Percentiles rank a stretch among this genome's conserved stretches.
These are phyloP conservation scores for Sebastes itinus DNA, from an alignment of 2,797 vertebrate genomes.

Conservation along the genomic window DNA sequence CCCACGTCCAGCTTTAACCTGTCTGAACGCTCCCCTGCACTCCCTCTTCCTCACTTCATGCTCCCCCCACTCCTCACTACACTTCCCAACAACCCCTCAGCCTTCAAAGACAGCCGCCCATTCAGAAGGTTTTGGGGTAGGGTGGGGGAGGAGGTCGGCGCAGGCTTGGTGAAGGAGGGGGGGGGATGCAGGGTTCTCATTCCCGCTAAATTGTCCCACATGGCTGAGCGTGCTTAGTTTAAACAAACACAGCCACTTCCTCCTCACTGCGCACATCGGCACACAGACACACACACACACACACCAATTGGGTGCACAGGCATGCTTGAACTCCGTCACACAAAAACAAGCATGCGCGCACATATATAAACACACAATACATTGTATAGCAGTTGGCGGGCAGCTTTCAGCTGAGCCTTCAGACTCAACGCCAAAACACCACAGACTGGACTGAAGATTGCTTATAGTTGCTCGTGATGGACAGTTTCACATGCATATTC, in stretches of 20 bases:
- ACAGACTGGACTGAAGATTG: background rate
- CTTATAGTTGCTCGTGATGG: background rate
- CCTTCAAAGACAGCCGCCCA: slow-evolving; percentile 74
- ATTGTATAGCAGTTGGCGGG: slow-evolving; percentile 11
- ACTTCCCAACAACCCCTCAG: slow-evolving; percentile 63
- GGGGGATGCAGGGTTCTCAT: slow-evolving; percentile 54
- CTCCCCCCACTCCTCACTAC: background rate
- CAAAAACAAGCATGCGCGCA: slow-evolving; percentile 38
- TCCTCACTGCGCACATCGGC: slow-evolving; percentile 78
- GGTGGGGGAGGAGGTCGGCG: slow-evolving; percentile 25
- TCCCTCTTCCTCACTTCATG: background rate
- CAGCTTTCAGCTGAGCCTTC: slow-evolving; percentile 21
- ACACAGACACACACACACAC: slow-evolving; percentile 29
- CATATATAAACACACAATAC: slow-evolving; percentile 28
- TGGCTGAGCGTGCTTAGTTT: slow-evolving; percentile 83
- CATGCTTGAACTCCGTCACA: slow-evolving; percentile 46
- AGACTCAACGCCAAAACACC: slow-evolving; percentile 6
- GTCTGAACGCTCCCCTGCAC: slow-evolving; percentile 5
- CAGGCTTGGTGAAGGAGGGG: background rate
- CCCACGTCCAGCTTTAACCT: slow-evolving; percentile 50
- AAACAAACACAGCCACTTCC: slow-evolving; percentile 88
- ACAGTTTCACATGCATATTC: background rate
- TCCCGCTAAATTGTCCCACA: slow-evolving; percentile 82
- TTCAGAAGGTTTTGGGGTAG: slow-evolving; percentile 57
- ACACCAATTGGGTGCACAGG: slow-evolving; percentile 24